These are phyloP conservation scores for Sinodicranocentrus sp. DNA, from an alignment of 2,888 invertebrate genomes.

Conservation along the genomic window DNA sequence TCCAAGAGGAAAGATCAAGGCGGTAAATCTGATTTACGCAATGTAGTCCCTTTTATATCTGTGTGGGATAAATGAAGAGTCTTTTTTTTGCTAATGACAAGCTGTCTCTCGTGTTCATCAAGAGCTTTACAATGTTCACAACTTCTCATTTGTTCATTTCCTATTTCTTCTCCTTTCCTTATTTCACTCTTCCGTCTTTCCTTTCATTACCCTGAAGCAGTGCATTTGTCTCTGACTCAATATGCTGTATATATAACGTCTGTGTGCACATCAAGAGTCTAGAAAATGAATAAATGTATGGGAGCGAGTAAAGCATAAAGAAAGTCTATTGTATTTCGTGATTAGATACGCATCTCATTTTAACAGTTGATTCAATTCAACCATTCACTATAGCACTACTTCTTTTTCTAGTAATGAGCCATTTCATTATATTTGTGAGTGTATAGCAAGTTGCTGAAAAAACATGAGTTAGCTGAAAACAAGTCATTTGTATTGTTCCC, in stretches of 20 bases:
- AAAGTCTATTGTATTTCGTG: slow-evolving; percentile 28
- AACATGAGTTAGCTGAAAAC: no score
- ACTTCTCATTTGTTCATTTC: neutral
- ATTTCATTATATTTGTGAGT: no score
- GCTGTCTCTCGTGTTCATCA: slow-evolving; percentile 38
- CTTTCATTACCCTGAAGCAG: neutral
- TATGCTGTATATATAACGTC: no score
- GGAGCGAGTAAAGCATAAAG: neutral
- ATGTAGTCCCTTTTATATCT: slow-evolving; percentile 4
- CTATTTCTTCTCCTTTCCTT: neutral
- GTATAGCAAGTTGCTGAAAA: no score
- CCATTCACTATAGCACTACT: neutral
- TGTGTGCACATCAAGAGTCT: no score
- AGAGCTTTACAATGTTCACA: neutral
- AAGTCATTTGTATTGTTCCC: neutral
- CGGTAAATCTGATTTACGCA: slow-evolving; percentile 47
- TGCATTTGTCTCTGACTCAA: neutral
- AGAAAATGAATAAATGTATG: no score
- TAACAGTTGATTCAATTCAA: slow-evolving; percentile 19
- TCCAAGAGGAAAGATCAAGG: neutral
- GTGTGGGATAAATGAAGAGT: slow-evolving; percentile 25
- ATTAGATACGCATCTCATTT: slow-evolving; percentile 53
- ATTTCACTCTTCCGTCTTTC: neutral
- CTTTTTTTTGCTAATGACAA: slow-evolving; percentile 57
- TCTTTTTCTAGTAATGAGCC: neutral